phyloP scores from a whole-genome alignment of 2,888 invertebrate genomes.

The Lasioglossum morio region DNA sequence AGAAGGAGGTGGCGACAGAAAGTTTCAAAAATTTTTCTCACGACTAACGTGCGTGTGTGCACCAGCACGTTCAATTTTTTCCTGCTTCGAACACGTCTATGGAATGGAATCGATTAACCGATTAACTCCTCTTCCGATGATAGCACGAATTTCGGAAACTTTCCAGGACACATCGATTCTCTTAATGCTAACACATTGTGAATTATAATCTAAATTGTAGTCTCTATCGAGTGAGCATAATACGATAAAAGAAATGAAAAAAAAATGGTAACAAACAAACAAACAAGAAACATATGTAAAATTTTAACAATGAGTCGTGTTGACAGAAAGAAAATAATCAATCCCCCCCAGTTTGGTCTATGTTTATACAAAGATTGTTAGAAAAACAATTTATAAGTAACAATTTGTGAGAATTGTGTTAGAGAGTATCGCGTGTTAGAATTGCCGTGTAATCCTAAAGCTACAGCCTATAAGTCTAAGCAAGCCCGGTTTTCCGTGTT shows the following conservation, averaged over 20 bases:
- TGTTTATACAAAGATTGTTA: conserved; percentile 77
- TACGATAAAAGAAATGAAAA: not conserved
- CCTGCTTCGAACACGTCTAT: not conserved
- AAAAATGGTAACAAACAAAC: not conserved
- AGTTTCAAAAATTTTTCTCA: conserved; percentile 50
- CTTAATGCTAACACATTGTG: conserved; percentile 37
- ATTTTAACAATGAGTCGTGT: conserved; percentile 53
- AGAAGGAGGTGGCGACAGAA: conserved; percentile 30
- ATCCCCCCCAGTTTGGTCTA: conserved; percentile 40
- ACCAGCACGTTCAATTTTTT: not conserved
- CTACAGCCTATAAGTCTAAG: conserved; percentile 60
- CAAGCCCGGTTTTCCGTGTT: conserved; percentile 57
- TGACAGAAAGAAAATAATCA: conserved; percentile 43
- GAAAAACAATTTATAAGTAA: conserved; percentile 83
- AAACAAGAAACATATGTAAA: conserved; percentile 30
- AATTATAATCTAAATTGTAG: conserved; percentile 24
- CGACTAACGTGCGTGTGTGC: not conserved
- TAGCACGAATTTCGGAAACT: conserved; percentile 50
- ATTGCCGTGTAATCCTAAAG: conserved; percentile 55
- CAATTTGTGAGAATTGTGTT: conserved; percentile 31
- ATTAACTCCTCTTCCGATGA: not conserved
- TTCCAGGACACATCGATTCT: conserved; percentile 33
- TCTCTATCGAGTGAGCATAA: conserved; percentile 21
- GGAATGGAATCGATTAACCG: not conserved
- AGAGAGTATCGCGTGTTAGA: conserved; percentile 46